A percentile compares a stretch with the other conserved stretches of the same genome.
These are phyloP conservation scores for Lamellibrachia columna DNA, from an alignment of 2,888 invertebrate genomes.

Conservation along the genomic window DNA sequence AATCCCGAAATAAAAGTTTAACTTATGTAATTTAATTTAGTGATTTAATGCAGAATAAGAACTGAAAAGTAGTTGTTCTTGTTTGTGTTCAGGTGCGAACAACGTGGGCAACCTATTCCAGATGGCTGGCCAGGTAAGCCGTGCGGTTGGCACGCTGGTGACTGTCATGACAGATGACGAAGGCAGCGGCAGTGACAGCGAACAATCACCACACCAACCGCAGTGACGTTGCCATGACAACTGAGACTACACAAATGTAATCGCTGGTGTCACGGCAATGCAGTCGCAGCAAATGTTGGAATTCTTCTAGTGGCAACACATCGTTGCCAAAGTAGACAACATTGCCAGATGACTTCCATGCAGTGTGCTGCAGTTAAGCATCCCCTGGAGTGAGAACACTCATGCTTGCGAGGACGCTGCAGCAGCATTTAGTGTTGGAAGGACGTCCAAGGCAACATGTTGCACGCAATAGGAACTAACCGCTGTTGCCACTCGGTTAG, in stretches of 20 bases:
- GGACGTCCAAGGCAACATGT: background rate
- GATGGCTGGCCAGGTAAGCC: conserved; percentile 87
- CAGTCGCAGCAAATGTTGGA: background rate
- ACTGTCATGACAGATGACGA: conserved; percentile 87
- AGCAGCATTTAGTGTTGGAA: background rate
- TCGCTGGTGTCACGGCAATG: background rate
- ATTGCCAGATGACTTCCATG: background rate
- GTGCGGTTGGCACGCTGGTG: conserved; percentile 87
- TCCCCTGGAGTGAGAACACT: background rate
- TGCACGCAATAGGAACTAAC: background rate
- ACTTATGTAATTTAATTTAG: no score
- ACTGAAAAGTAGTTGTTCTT: conserved; percentile 26
- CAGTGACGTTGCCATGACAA: background rate
- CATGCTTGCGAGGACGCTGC: background rate
- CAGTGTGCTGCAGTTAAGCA: background rate
- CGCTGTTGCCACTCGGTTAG: background rate
- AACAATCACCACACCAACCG: conserved; percentile 31
- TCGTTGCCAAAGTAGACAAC: background rate
- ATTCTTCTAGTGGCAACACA: background rate
- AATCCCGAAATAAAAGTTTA: no score
- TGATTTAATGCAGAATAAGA: background rate
- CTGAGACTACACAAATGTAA: background rate
- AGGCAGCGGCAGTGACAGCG: conserved; percentile 52
- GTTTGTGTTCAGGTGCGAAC: conserved; percentile 63
- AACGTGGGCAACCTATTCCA: conserved; percentile 79